Base-by-base conservation (phyloP, 2,888 invertebrate genomes). In the Drosophila antonietae region DNA sequence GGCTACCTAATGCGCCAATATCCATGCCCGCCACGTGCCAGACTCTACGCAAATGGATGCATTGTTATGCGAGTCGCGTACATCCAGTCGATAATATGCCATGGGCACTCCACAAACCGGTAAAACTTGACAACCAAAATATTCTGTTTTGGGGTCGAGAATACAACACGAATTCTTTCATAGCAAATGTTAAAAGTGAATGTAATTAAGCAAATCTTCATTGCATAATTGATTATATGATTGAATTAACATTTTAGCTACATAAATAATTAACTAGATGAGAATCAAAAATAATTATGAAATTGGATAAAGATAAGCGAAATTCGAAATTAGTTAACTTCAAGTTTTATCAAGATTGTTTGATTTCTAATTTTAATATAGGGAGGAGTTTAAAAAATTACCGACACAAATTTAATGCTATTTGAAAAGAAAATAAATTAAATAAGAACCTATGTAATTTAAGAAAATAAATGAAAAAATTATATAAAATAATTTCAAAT, bases 51-150 rank as follows among this genome's bases (percentile, higher is more conserved):
- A 83, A 73, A 78, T 72, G 57, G 33, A 51, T 20, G 56, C 23
- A 77, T 88, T 82, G 39, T 33, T 23, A 84, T 87, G 69, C 88
- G 0, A 35, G 46, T 52, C 80, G 77, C 75, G 71, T 77, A 57
- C 33, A 57, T 18, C 41, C 62, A 74, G 44, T 76, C 60, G 63
- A 79, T 67, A 68, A 81, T 78, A 71, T 78, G 72, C 72, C 63
- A 35, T 63, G 55, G 55, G 49, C 65, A 66, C 59, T 71, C 64
- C 68, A 20, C 61, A 55, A 63, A 53, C 66, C 63, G 68, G 43
- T 68, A 65, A 47, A 56, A 37, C 28, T 15, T 41, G 20, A 15
- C 23, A 14, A 9, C 18, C 44, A 3, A 35, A 31, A 18, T 15
- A 12, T 41, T 52, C 49, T 49, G 35, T 33, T 35, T 51, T 20